A percentile compares a stretch with the other conserved stretches of the same genome.
phyloP scores from a whole-genome alignment of 37 sponge, comb jelly and placozoan species.

The Dysidea cf. avara region DNA sequence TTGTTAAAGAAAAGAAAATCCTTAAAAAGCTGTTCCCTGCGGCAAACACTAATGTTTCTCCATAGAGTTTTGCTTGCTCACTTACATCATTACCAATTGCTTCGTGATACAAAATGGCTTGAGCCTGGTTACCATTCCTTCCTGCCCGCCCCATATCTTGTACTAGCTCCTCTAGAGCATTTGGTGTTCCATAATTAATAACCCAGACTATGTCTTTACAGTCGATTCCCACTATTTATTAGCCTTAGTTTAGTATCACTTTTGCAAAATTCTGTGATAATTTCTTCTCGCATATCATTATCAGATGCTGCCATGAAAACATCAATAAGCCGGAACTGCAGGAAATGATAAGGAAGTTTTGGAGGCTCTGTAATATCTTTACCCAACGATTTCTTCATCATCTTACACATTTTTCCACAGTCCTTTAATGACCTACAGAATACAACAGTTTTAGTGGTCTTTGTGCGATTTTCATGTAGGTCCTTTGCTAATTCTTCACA shows the following conservation, averaged over 20 bases:
- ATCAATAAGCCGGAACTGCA: slow-evolving; percentile 19
- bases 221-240: slow-evolving; percentile 18
- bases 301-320: background rate
- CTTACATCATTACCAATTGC: no score
- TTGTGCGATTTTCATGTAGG: background rate
- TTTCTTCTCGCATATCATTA: slow-evolving; percentile 2
- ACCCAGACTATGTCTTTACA: slow-evolving; percentile 13
- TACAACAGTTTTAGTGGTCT: slow-evolving; percentile 26
- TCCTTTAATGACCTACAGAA: slow-evolving; percentile 4
- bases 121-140: slow-evolving; percentile 13
- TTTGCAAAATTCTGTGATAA: slow-evolving; percentile 16
- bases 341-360: slow-evolving; percentile 1
- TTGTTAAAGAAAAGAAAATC: no score
- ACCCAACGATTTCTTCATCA: slow-evolving; percentile 4
- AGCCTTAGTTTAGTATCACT: background rate
- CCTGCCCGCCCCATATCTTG: slow-evolving; percentile 45
- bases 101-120: no score
- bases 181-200: slow-evolving; percentile 21
- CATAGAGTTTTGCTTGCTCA: no score
- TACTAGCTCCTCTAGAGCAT: slow-evolving; percentile 15
- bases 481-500: background rate
- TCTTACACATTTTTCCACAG: slow-evolving; percentile 14
- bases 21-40: no score
- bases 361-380: slow-evolving; percentile 19
- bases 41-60: no score